Evolutionary conservation across 1,140 invertebrate species (phyloP).

Genomic region (Solen grandis): DNA sequence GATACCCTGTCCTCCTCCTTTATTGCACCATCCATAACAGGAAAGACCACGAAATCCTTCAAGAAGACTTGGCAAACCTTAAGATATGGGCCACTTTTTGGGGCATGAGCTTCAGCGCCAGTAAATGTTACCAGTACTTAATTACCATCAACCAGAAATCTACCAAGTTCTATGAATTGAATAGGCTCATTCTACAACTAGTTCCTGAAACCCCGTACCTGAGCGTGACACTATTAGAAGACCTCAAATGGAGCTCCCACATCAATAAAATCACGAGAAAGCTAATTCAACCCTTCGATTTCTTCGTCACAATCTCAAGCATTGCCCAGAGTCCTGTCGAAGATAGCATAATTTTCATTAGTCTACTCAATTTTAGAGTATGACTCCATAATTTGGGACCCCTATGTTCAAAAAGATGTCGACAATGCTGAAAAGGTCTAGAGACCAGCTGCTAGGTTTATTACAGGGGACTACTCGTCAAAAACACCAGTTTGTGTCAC

Average conservation of each 20-base stretch:
- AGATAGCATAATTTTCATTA: conserved; percentile 47
- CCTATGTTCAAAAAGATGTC: conserved; percentile 11
- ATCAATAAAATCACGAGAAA: conserved; percentile 49
- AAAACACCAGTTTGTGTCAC: background rate
- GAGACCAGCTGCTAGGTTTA: conserved; percentile 15
- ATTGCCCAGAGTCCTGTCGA: conserved; percentile 10
- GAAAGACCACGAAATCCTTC: conserved; percentile 4
- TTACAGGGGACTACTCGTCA: conserved; percentile 6
- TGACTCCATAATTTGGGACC: conserved; percentile 15
- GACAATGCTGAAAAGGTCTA: conserved; percentile 11
- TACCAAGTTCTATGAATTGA: conserved; percentile 28
- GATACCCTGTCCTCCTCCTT: no score
- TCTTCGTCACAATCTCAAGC: conserved; percentile 40
- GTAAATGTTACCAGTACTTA: conserved; percentile 57
- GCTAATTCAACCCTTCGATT: conserved; percentile 46
- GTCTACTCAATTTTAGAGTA: conserved; percentile 32
- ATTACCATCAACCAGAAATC: conserved; percentile 30
- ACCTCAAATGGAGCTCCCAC: conserved; percentile 37
- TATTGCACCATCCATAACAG: conserved; percentile 4
- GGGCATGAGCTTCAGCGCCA: conserved; percentile 49
- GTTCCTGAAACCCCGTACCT: conserved; percentile 46
- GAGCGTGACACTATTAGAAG: conserved; percentile 23
- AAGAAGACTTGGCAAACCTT: background rate
- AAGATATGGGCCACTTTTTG: conserved; percentile 6
- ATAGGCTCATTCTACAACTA: conserved; percentile 52